Evolutionary conservation across 2,888 invertebrate species (phyloP), one percentile per base, ranked within the genome.

Genomic region (Congeria kusceri): DNA sequence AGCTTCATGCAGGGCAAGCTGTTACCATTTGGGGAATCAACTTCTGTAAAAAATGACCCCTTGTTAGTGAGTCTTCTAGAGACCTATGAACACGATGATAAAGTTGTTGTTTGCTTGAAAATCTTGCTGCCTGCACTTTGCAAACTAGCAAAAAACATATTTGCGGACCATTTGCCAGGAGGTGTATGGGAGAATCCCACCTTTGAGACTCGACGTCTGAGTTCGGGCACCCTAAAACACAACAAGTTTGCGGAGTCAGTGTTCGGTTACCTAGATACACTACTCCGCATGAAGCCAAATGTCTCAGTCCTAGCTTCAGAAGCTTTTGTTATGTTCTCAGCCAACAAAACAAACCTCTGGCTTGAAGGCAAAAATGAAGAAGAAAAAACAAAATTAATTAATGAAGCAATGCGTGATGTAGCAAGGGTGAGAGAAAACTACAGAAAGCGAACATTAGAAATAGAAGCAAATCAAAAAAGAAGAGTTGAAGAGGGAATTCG

Each of bases 301-400:
- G 49, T 78, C 7, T 62, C 70, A 13, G 69, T 71, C 11, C n/a
- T 83, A 7, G 66, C 76, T n/a, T 49, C 70, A 44, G 84, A 84
- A 32, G 76, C 84, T 15, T 79, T 73, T 44, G 56, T 85, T 1
- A 74, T 83, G 78, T 83, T 83, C 29, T 49, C 68, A 1, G 64
- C 69, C 1, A 80, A 83, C 27, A 80, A 78, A 53, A 85, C 85
- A 20, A 44, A 25, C 18, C 7, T 25, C 11, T 83, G 80, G 73
- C 28, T 76, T 13, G 69, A 75, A 39, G 44, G 49, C 1, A 82
- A 82, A 71, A 28, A 25, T 29, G 71, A 79, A 7, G 20, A 39
- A 32, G 72, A 80, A 47, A 75, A 57, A 23, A 56, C 44, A 7
- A 11, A 15, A 15, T 18, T 79, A 1, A 49, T 78, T n/a, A 25